Percentiles rank a stretch among this genome's conserved stretches.
Conservation (phyloP, 2,888 invertebrate species). For the Callinectes sapidus region DNA sequence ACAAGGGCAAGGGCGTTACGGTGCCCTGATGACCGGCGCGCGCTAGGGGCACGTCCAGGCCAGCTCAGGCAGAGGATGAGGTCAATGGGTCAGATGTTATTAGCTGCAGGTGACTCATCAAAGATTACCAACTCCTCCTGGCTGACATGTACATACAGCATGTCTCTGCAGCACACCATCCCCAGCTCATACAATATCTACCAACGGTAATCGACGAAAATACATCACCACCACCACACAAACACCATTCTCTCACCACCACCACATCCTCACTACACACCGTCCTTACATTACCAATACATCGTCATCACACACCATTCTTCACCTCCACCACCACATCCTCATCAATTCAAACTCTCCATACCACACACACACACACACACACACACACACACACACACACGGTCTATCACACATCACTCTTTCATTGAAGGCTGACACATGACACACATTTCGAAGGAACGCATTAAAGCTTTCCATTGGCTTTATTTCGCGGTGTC, state of each 20-base stretch:
- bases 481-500: not conserved
- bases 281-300: too few relatives aligned
- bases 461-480: not conserved
- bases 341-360: not conserved
- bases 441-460: not conserved
- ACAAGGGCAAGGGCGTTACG: not conserved
- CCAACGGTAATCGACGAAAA: not conserved
- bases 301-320: not conserved
- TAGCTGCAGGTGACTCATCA: not conserved
- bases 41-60: conserved; percentile 6
- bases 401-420: not conserved
- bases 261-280: not conserved
- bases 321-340: not conserved
- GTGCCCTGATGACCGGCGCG: not conserved
- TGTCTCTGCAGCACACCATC: not conserved
- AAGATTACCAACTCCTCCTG: not conserved
- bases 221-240: not conserved
- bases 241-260: not conserved
- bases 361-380: conserved; percentile 27
- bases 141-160: too few relatives aligned
- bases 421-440: not conserved
- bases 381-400: not conserved
- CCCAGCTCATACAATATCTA: not conserved
- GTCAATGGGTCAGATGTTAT: not conserved
- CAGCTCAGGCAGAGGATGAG: not conserved